Base-by-base conservation (phyloP, 1,140 invertebrate genomes). In the Helicorthomorpha holstii region DNA sequence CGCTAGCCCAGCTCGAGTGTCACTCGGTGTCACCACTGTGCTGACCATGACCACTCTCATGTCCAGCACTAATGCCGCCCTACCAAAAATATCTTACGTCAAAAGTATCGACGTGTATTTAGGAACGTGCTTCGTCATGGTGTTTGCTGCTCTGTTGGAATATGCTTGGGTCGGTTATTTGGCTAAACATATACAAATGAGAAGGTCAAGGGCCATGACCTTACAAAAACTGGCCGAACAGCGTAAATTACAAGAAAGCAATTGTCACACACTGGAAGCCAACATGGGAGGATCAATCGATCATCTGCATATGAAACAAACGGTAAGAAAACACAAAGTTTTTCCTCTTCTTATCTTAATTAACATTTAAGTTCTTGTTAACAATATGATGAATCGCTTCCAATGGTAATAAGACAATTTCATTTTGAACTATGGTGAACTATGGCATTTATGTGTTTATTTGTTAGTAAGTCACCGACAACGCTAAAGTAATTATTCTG, bases 21-120 rank as follows among this genome's bases (percentile, higher is more conserved):
- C 92, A 59, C 77, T 97, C 62, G 91, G 91, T 64, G 92, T 95
- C 64, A 96, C 92, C 71, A 95, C 87, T 70, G 64, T 95, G 71
- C 80, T 96, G 71, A 96, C 93, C 63, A 96, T 97, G 90, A 96
- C 92, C 61, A 97, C 93, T 56, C 81, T 97, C 60, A 94, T 97
- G 85, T 96, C 92, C 58, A 95, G 89, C 59, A 97, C 93, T 62
- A 97, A 97, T 69, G 88, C 91, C 60, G 87, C 91, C 59, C 78
- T 97, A 66, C 93, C 93, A 61, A 96, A 96, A 75, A 95, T 97
- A 66, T 94, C 90, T 54, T 97, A 96, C 75, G 88, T 97, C 69
- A 95, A 96, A 71, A 92, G 90, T 61, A 95, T 97, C 69, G 93
- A 97, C 73, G 90, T 97, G 57, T 97, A 94, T 73, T 74, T 97